Conservation (phyloP, 2,113 vertebrate genomes). For the Hippopotamus amphibius region DNA sequence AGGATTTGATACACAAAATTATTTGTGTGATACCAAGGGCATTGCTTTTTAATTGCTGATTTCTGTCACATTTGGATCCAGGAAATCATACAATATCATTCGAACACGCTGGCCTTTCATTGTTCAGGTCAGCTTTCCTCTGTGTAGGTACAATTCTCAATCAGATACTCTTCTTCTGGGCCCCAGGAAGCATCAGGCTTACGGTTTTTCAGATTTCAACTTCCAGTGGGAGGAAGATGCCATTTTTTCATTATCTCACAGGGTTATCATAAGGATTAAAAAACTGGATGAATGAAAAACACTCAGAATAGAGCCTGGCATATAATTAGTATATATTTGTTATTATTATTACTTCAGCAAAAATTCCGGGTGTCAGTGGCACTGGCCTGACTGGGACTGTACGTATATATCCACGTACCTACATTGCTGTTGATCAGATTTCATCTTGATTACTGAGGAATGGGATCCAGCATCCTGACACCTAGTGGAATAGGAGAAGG, state of each 20-base stretch:
- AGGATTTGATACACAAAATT: neutral
- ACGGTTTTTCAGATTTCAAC: neutral
- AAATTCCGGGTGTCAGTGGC: neutral
- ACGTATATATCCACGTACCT: neutral
- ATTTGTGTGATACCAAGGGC: neutral
- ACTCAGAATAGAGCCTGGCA: neutral
- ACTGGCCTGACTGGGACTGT: neutral
- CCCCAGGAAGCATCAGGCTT: neutral
- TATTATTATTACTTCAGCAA: neutral
- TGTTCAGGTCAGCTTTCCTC: neutral
- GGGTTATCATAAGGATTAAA: neutral
- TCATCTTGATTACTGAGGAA: neutral
- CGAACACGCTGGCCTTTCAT: neutral
- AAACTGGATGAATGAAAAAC: neutral
- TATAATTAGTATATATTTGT: neutral
- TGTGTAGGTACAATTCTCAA: neutral
- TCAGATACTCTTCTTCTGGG: neutral
- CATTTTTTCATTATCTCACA: neutral
- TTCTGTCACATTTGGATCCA: neutral
- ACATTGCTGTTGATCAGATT: neutral
- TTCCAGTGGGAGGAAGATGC: neutral
- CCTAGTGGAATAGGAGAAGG: neutral
- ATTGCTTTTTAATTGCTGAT: neutral
- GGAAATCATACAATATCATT: neutral
- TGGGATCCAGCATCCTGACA: neutral